Conservation (phyloP, 2,113 vertebrate genomes). For the Synchiropus splendidus region DNA sequence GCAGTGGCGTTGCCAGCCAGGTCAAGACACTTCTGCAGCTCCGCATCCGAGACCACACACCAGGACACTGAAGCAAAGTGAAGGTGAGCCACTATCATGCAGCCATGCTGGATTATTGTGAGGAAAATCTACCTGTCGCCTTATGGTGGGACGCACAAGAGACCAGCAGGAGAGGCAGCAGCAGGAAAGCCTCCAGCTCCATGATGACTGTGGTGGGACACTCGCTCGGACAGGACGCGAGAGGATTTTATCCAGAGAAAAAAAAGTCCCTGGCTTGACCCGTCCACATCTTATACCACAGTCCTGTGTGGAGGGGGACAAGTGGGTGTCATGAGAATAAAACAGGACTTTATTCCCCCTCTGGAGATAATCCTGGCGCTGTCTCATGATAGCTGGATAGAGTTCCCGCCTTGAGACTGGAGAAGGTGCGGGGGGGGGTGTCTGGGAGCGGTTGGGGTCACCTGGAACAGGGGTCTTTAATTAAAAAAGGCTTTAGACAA, state of each 20-base stretch:
- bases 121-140: slow-evolving; percentile 31
- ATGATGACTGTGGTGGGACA: slow-evolving; percentile 45
- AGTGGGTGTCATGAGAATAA: slow-evolving; percentile 33
- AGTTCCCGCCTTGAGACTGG: slow-evolving; percentile 50
- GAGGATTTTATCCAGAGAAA: slow-evolving; percentile 12
- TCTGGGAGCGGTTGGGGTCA: slow-evolving; percentile 37
- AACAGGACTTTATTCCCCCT: slow-evolving; percentile 58
- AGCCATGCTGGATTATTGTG: too few species aligned
- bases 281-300: slow-evolving; percentile 38
- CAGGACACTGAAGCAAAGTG: slow-evolving; percentile 55
- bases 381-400: slow-evolving; percentile 54
- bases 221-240: slow-evolving; percentile 17
- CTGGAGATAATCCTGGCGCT: slow-evolving; percentile 57
- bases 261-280: slow-evolving; percentile 19
- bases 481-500: slow-evolving; percentile 53
- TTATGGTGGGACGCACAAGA: slow-evolving; percentile 39
- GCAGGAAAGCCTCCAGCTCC: slow-evolving; percentile 45
- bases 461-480: slow-evolving; percentile 54
- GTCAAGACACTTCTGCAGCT: slow-evolving; percentile 70
- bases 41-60: slow-evolving; percentile 62
- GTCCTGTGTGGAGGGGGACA: slow-evolving; percentile 6
- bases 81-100: too few species aligned
- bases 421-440: slow-evolving; percentile 19
- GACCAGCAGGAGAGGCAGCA: slow-evolving; percentile 43
- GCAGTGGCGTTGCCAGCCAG: slow-evolving; percentile 59